Evolutionary conservation across 2,113 vertebrate species (phyloP).

Genomic region (Peucedramus taeniatus): DNA sequence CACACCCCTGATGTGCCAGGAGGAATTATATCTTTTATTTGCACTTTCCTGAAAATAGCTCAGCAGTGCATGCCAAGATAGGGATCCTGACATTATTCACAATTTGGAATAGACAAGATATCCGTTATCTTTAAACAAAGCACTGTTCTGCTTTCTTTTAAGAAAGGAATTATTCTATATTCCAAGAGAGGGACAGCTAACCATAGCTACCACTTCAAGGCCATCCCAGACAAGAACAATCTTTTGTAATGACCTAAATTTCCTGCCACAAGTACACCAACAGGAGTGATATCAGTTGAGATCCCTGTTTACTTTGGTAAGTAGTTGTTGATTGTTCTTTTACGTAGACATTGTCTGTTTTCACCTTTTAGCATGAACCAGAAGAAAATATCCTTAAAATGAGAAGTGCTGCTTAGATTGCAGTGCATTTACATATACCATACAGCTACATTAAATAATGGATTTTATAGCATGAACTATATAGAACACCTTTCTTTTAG

Average conservation of each 20-base stretch:
- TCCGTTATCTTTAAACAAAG: not conserved
- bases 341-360: not conserved
- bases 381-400: not conserved
- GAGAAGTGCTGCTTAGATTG: not conserved
- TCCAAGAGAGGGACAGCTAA: not conserved
- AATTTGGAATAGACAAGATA: not conserved
- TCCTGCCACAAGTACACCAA: not conserved
- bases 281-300: not conserved
- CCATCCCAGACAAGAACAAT: not conserved
- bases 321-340: not conserved
- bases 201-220: not conserved
- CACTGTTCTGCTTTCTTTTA: not conserved
- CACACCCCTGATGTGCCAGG: slow-evolving; percentile 17
- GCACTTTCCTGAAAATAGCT: not conserved
- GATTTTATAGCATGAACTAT: not conserved
- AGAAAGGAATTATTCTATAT: not conserved
- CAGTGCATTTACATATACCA: not conserved
- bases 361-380: not conserved
- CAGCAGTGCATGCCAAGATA: not conserved
- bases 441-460: not conserved
- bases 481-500: not conserved
- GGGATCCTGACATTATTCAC: slow-evolving; percentile 1
- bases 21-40: slow-evolving; percentile 1
- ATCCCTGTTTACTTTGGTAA: not conserved
- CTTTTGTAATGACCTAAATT: not conserved